Base-by-base conservation (phyloP, 2,113 vertebrate species). In the Esox niger region DNA sequence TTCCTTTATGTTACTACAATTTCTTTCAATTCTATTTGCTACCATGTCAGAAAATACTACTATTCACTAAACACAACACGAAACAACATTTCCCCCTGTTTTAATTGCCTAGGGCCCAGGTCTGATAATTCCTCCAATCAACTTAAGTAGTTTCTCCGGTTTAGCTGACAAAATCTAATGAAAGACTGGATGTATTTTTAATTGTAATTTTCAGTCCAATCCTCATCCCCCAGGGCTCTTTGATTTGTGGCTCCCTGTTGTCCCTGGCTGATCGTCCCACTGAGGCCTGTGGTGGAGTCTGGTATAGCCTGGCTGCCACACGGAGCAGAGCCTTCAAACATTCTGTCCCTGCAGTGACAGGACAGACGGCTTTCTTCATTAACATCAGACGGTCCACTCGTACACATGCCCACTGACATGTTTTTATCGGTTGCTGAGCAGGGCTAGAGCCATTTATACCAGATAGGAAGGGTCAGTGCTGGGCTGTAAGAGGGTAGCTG, bases 91-190 rank as follows among this genome's bases (percentile, higher is more conserved):
- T 3, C 10, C 27, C 13, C 11, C 6, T 6, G 57, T 59, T 29
- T 26, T 76, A 72, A 79, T 69, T 76, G 55, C 64, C 59, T 57
- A 43, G 38, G 17, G 38, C 38, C 35, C 35, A 43, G n/a, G 0
- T 63, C 46, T 54, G 76, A 80, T 81, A 69, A 74, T 86, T 56
- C 59, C 60, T 67, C 70, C 69, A 77, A 80, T 75, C 79, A 78
- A 4, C 70, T 70, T 23, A 77, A 86, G 79, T 54, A 76, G 55
- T 74, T 69, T 64, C 26, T 23, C 61, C 66, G 26, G 23, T 62
- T 65, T 67, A 73, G 55, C 62, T 68, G 73, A 78, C 68, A 58
- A 64, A 38, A 59, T 69, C 55, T 75, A 68, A 55, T 70, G 54
- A 71, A 46, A 74, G 64, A 59, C 57, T 26, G 43, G 17, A 30